Conservation (phyloP, 2,113 vertebrate genomes). For the Ceuthmochares aereus region DNA sequence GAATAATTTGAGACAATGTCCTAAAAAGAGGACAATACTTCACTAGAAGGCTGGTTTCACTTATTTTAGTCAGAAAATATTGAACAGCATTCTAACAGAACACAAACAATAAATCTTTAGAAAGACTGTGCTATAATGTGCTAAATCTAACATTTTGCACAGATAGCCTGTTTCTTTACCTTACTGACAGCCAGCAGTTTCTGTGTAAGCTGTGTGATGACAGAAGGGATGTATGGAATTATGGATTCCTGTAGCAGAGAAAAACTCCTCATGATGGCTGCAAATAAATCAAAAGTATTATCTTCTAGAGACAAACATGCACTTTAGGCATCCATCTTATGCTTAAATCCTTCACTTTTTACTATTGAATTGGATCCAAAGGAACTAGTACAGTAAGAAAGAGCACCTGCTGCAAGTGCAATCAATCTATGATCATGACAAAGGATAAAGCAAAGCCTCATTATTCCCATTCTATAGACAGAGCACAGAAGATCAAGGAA, state of each 20-base stretch:
- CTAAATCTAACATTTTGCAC: neutral
- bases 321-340: neutral
- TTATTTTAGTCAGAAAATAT: neutral
- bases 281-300: conserved; percentile 58
- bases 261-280: conserved; percentile 99
- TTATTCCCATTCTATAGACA: neutral
- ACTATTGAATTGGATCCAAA: neutral
- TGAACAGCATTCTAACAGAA: neutral
- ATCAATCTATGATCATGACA: neutral
- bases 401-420: neutral
- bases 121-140: neutral
- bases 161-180: conserved; percentile 74
- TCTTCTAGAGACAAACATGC: neutral
- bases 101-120: neutral
- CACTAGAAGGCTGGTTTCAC: neutral
- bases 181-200: conserved; percentile 97
- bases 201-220: conserved; percentile 95
- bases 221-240: conserved; percentile 94
- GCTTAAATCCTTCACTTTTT: neutral
- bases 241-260: conserved; percentile 96
- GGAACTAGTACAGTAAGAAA: neutral
- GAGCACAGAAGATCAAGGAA: neutral
- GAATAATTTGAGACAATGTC: neutral
- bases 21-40: neutral
- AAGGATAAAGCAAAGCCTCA: neutral